A percentile compares a stretch with the other conserved stretches of the same genome.
These are phyloP conservation scores for Ophion obscuratus DNA, from an alignment of 2,888 invertebrate genomes.

Conservation along the genomic window DNA sequence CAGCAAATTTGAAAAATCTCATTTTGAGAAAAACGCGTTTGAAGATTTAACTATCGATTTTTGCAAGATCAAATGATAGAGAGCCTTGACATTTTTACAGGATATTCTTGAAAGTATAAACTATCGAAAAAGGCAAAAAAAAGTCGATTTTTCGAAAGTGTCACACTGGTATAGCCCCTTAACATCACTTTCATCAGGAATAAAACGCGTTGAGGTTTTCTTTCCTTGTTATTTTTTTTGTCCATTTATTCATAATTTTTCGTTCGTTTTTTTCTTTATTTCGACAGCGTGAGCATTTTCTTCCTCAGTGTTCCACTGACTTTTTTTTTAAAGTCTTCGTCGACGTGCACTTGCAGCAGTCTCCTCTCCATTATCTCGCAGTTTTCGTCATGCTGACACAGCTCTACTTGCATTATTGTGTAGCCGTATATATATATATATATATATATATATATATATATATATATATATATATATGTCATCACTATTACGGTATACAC, in stretches of 20 bases:
- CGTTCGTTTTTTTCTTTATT: slow-evolving; percentile 11
- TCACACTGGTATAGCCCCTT: too few relatives aligned
- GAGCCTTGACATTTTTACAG: too few relatives aligned
- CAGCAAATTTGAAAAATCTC: too few relatives aligned
- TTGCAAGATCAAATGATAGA: too few relatives aligned
- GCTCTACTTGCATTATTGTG: slow-evolving; percentile 16
- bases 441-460: slow-evolving; percentile 13
- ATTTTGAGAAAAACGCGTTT: too few relatives aligned
- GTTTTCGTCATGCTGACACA: slow-evolving; percentile 57
- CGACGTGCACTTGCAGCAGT: slow-evolving; percentile 40
- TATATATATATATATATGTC: background rate
- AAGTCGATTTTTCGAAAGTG: too few relatives aligned
- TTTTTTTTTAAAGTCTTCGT: slow-evolving; percentile 51
- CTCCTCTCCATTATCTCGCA: slow-evolving; percentile 31
- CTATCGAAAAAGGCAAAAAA: too few relatives aligned
- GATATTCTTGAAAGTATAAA: too few relatives aligned
- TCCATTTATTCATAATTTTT: background rate
- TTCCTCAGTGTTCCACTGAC: background rate
- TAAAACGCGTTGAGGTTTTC: slow-evolving; percentile 21
- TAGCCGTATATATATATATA: background rate
- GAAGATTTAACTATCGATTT: too few relatives aligned
- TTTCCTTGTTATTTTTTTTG: background rate
- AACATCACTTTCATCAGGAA: slow-evolving; percentile 30
- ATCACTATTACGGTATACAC: background rate
- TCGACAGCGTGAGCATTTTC: background rate